Conservation (phyloP, 2,888 invertebrate species). For the Platerodrilus igneus region DNA sequence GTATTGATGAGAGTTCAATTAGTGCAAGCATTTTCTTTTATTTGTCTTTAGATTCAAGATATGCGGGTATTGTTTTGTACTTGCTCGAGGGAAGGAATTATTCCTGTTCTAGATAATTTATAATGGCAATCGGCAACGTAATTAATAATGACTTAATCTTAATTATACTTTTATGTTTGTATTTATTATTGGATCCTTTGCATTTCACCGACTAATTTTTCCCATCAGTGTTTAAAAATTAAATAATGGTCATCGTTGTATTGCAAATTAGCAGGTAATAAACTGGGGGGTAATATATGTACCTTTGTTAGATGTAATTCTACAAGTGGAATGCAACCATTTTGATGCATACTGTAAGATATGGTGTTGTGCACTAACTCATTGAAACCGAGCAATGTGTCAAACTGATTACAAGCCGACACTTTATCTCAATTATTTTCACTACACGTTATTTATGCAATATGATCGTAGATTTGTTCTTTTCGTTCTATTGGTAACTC, state of each 20-base stretch:
- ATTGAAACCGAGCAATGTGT: slow-evolving; percentile 24
- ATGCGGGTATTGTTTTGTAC: slow-evolving; percentile 12
- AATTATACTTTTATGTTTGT: slow-evolving; percentile 25
- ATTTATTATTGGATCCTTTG: slow-evolving; percentile 21
- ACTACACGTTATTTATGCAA: slow-evolving; percentile 19
- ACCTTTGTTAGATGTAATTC: slow-evolving; percentile 16
- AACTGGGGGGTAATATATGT: slow-evolving; percentile 17
- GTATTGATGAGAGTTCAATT: slow-evolving; percentile 39
- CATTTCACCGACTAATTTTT: slow-evolving; percentile 12
- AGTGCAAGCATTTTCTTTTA: no score
- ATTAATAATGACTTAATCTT: slow-evolving; percentile 25
- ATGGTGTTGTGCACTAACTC: slow-evolving; percentile 18
- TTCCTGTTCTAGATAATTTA: slow-evolving; percentile 25
- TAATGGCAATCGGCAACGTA: slow-evolving; percentile 23
- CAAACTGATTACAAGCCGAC: slow-evolving; percentile 25
- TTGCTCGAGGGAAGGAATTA: slow-evolving; percentile 19
- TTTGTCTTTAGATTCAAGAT: slow-evolving; percentile 7
- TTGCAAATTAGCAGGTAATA: slow-evolving; percentile 17
- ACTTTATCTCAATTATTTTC: slow-evolving; percentile 12
- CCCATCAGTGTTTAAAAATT: slow-evolving; percentile 3
- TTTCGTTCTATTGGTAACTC: no score
- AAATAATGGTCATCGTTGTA: no score
- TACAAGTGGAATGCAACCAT: slow-evolving; percentile 19
- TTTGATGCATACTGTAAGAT: slow-evolving; percentile 25
- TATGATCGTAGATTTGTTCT: no score